Conservation (phyloP, 1,140 invertebrate genomes). For the silkworm (Bombyx mori) region ASM3026992v2 NC_085116.1:8846501-8847000, state of each 20-base stretch:
- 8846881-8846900: constrained; percentile 28
- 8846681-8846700: not conserved
- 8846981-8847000: constrained; percentile 38
- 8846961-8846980: constrained; percentile 19
- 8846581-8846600: no score
- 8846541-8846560: no score
- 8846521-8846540: no score
- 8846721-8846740: constrained; percentile 24
- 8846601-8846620: no score
- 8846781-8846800: constrained; percentile 27
- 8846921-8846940: no score
- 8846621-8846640: no score
- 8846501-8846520: no score
- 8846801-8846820: constrained; percentile 49
- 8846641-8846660: constrained; percentile 2
- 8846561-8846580: no score
- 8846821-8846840: constrained; percentile 60
- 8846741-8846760: constrained; percentile 14
- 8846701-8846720: constrained; percentile 26
- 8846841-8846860: constrained; percentile 46
- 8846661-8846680: not conserved
- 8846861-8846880: constrained; percentile 45
- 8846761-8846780: constrained; percentile 21
- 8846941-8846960: no score
- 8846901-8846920: not conserved